These are phyloP conservation scores for Pseudorasbora parva DNA, from an alignment of 2,113 vertebrate species.

Conservation along the genomic window DNA sequence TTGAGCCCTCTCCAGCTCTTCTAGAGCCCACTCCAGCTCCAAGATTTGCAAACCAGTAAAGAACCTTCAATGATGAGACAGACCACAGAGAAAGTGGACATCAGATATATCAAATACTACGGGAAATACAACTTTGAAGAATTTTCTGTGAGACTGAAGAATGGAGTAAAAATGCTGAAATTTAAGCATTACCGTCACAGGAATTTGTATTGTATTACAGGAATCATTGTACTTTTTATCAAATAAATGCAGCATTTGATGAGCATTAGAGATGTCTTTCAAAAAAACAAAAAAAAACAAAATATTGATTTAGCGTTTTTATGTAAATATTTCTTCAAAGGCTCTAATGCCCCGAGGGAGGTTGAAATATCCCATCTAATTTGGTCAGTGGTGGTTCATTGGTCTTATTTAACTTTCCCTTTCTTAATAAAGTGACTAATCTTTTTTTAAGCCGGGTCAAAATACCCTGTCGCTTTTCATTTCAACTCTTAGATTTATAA, in stretches of 20 bases:
- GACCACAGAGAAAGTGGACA: not conserved
- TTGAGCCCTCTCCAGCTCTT: too few species aligned
- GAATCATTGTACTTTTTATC: not conserved
- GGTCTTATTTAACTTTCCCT: not conserved
- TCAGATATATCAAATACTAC: not conserved
- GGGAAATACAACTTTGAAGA: not conserved
- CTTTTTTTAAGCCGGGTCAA: not conserved
- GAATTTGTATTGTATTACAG: too few species aligned
- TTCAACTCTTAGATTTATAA: not conserved
- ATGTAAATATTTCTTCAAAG: too few species aligned
- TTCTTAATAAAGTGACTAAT: not conserved
- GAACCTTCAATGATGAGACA: not conserved
- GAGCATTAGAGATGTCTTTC: not conserved
- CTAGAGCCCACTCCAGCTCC: too few species aligned
- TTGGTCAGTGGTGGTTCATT: not conserved
- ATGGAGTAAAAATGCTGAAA: not conserved
- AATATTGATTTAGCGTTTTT: not conserved
- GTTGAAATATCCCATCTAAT: not conserved
- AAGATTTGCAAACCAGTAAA: not conserved
- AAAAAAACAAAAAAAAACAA: too few species aligned
- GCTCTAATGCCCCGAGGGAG: not conserved
- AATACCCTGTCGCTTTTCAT: not conserved
- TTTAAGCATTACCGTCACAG: not conserved
- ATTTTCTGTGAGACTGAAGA: not conserved
- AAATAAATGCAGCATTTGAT: not conserved